Base-by-base conservation (phyloP, 2,888 invertebrate genomes). In the Argynnis bischoffii region DNA sequence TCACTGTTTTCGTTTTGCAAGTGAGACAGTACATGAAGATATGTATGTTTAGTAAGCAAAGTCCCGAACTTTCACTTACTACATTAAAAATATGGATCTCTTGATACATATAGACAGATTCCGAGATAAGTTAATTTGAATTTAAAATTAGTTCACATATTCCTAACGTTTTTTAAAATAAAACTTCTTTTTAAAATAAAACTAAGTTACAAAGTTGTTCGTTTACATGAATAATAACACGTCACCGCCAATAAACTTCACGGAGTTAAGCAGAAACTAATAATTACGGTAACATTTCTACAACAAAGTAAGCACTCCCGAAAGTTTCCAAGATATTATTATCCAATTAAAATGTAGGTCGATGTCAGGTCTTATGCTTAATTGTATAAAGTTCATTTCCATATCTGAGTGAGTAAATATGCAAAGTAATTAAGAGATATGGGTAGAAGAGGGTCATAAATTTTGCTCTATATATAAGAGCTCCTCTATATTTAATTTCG, bases 401-500 rank as follows among this genome's bases (percentile, higher is more conserved):
- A 41, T 41, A 41, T 41, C 8, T 41, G 35, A 41, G 35, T 41
- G 35, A 35, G 8, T 35, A 41, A 41, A 41, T 41, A 41, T 41
- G 35, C 11, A 11, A 41, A 8, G 35, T 53, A 26, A 53, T 53
- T 53, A 53, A 53, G 15, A 53, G 18, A 57, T 57, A 21, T 41
- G 35, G 8, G 57, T 57, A 57, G 21, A 57, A 47, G n/a, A 59
- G 48, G n/a, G 26, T 59, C 6, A 59, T 59, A 3, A 59, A 59
- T 48, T 48, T 47, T 26, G 13, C 48, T n/a, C 31, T 48, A n/a
- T 31, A 13, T n/a, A 48, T 8, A 48, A 59, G 47, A 31, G 59
- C 48, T 21, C 47, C 48, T 59, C 59, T 48, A 48, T 48, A 59
- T 59, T 47, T 47, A 59, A 59, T 59, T 59, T 59, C 59, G 48